Evolutionary conservation across 2,888 invertebrate genomes (phyloP), one percentile per base, ranked within the genome.

Genomic region (Cheilosia vulpina): DNA sequence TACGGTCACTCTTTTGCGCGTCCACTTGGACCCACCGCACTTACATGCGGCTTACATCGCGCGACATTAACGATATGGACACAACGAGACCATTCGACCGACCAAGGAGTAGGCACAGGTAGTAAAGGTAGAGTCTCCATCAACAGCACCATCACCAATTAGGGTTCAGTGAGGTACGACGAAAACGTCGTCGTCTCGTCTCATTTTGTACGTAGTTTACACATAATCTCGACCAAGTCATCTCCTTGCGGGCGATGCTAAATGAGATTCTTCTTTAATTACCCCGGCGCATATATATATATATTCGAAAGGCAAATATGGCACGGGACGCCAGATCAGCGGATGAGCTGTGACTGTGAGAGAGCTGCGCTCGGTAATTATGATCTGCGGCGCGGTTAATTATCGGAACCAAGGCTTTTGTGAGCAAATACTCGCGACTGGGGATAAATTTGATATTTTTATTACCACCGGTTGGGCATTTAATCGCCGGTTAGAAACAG

Each of bases 221-320:
- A 81, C 80, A 62, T 85, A 76, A 85, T 85, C 85, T 85, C 34
- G 43, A 52, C 85, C 41, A 55, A 80, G 80, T 38, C 72, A 85
- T 85, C 85, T 76, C 60, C 53, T 17, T 24, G 53, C 19, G 47
- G 45, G 17, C 47, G 53, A 62, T 75, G 57, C 72, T 72, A 81
- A 85, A 85, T 85, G 71, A 81, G 85, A 80, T 81, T 77, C 62
- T 21, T 72, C 85, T 27, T 85, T 85, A 85, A 85, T 76, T 80
- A 85, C 71, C 45, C 55, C 38, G 13, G 13, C 38, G 38, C 69
- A 24, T 68, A n/a, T 34, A 43, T 34, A 68, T 68, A 55, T 66
- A 19, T 65, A 68, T 63, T 62, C 66, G 27, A 76, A 73, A 75
- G 53, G 65, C 65, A 76, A 84, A 85, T 85, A 85, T 76, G 62